phyloP scores from a whole-genome alignment of 1,140 invertebrate species.

The Holotrichia oblita region DNA sequence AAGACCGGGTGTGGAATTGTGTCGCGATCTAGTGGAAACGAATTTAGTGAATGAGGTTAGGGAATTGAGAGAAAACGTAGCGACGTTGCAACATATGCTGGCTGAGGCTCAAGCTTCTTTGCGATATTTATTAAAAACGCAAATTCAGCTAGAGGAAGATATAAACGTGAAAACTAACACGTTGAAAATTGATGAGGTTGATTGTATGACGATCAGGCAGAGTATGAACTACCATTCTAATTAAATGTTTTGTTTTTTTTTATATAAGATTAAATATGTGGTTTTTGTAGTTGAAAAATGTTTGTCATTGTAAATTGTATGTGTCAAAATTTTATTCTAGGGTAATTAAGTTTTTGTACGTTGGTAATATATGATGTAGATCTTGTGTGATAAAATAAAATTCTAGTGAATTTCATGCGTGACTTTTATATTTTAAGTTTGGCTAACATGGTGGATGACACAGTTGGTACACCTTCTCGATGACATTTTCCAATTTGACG shows the following conservation, averaged over 20 bases:
- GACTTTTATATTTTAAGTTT: neutral
- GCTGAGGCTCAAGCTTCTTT: slow-evolving; percentile 76
- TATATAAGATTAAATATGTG: too few species aligned
- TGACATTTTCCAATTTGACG: neutral
- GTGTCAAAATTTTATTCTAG: neutral
- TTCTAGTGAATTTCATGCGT: neutral
- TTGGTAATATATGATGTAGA: neutral
- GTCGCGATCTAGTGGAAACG: slow-evolving; percentile 77
- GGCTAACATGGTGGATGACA: neutral
- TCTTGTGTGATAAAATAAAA: neutral
- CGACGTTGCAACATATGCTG: slow-evolving; percentile 73
- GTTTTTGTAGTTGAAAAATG: too few species aligned
- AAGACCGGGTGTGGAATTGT: slow-evolving; percentile 81
- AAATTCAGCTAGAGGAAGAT: slow-evolving; percentile 89
- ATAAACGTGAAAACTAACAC: slow-evolving; percentile 91
- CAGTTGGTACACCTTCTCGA: neutral
- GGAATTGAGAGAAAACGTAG: slow-evolving; percentile 71
- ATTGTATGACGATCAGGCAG: slow-evolving; percentile 80
- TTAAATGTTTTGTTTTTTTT: too few species aligned
- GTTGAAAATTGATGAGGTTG: slow-evolving; percentile 90
- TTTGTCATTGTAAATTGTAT: neutral
- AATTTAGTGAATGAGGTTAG: slow-evolving; percentile 75
- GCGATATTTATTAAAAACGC: slow-evolving; percentile 82
- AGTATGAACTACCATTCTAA: slow-evolving; percentile 67
- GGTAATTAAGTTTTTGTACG: neutral